These are phyloP conservation scores for Montipora capitata DNA, from an alignment of 92 coral and sea anemone genomes.

Conservation along the genomic window DNA sequence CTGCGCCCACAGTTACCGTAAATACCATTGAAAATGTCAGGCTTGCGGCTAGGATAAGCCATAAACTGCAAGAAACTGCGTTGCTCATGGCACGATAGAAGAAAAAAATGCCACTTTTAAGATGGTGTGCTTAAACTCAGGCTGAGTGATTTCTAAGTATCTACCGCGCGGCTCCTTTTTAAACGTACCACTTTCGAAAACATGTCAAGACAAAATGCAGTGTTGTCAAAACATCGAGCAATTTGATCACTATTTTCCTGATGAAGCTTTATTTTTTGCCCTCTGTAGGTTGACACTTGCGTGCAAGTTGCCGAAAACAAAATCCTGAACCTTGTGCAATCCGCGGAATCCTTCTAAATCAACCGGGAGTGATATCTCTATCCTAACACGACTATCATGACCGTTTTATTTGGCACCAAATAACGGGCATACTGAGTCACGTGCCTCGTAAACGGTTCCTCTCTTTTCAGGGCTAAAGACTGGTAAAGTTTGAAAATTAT, in stretches of 20 bases:
- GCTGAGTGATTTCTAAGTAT: not conserved
- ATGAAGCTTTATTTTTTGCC: not conserved
- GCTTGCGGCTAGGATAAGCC: not conserved
- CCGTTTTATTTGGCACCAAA: no score
- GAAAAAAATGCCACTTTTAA: not conserved
- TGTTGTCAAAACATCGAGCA: slow-evolving; percentile 26
- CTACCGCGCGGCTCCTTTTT: not conserved
- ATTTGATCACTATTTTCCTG: slow-evolving; percentile 5
- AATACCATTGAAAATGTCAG: not conserved
- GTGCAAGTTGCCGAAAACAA: not conserved
- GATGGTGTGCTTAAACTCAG: not conserved
- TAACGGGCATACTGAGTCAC: no score
- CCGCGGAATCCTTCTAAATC: not conserved
- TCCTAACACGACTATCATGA: no score
- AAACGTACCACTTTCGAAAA: not conserved
- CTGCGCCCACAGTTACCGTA: not conserved
- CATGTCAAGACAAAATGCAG: slow-evolving; percentile 21
- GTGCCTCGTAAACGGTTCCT: no score
- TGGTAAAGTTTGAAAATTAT: no score
- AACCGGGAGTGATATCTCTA: no score
- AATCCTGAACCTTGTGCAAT: not conserved
- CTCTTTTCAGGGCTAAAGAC: no score
- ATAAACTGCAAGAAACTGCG: not conserved
- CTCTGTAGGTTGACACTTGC: not conserved
- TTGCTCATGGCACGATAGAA: slow-evolving; percentile 1